Base-by-base conservation (phyloP, 2,113 vertebrate genomes). In the Chelonoidis abingdonii region DNA sequence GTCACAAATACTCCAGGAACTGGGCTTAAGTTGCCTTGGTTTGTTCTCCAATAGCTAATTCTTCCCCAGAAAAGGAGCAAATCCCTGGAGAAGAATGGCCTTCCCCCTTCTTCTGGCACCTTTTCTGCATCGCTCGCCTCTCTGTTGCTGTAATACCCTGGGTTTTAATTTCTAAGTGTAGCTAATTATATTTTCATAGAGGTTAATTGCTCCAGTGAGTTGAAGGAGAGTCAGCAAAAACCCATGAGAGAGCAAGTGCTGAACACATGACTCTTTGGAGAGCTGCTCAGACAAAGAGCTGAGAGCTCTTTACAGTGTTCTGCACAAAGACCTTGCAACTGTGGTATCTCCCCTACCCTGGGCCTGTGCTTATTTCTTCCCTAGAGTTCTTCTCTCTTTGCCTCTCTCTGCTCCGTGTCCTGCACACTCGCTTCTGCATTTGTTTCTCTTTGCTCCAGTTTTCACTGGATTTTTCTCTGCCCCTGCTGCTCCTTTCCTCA, bases 1-100 rank as follows among this genome's bases (percentile, higher is more conserved):
- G 94, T 94, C 94, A 97, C 94, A 94, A 35, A 25, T 85, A 93
- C 93, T 89, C 86, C 86, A 93, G 95, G 89, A 97, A 97, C 86
- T 91, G 83, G 84, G 47, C 88, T 94, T 95, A 93, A 94, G 95
- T 93, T 95, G 94, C 81, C 87, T 97, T n/a, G 93, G 96, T 96
- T 97, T 92, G 94, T 96, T 6, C 92, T 87, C 83, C 85, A 88
- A 86, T 81, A 95, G 94, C 82, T 96, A 88, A 89, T 92, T 78
- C 83, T 91, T 95, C 78, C 79, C 65, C 21, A 76, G 80, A 56
- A 62, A 93, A 89, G 80, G 94, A 96, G 83, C 84, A 69, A 83
- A 93, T 88, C 88, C 92, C 72, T 57, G 41, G 87, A 90, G 75
- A 83, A 52, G 80, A 96, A 17, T 69, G 50, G n/a, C 90, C 86